phyloP scores from a whole-genome alignment of 2,888 invertebrate genomes.

The Phanerotoma sp. region DNA sequence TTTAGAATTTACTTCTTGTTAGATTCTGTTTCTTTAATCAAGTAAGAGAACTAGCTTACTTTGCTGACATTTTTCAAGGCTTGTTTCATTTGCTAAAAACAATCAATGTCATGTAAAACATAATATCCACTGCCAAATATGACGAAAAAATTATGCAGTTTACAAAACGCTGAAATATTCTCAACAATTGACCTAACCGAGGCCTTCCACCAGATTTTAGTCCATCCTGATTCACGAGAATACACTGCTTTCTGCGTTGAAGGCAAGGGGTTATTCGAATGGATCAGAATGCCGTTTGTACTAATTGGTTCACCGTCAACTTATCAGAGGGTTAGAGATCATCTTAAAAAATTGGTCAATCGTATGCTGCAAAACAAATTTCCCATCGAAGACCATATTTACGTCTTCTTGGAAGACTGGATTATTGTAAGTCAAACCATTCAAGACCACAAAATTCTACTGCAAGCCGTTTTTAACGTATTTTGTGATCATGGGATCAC shows the following conservation, averaged over 20 bases:
- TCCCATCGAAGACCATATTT: background rate
- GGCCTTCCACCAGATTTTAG: background rate
- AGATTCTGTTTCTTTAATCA: too few species aligned
- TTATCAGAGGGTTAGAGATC: conserved; percentile 4
- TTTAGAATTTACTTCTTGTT: too few species aligned
- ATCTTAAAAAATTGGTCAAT: conserved; percentile 11
- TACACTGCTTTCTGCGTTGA: conserved; percentile 27
- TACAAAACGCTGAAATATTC: conserved; percentile 27
- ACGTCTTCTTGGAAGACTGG: background rate
- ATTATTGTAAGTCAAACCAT: background rate
- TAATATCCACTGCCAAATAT: conserved; percentile 29
- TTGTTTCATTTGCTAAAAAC: too few species aligned
- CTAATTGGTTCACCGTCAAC: conserved; percentile 22
- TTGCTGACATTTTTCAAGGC: too few species aligned
- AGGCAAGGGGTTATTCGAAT: conserved; percentile 18
- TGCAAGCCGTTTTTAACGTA: background rate
- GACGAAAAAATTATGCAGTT: conserved; percentile 17
- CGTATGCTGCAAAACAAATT: background rate
- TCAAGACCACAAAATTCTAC: background rate
- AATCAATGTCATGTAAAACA: too few species aligned
- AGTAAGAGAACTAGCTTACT: too few species aligned
- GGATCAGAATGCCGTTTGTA: conserved; percentile 24
- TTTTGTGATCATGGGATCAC: background rate
- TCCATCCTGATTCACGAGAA: conserved; percentile 9
- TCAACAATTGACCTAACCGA: conserved; percentile 30